A percentile compares a stretch with the other conserved stretches of the same genome.
Evolutionary conservation across 2,113 vertebrate genomes (phyloP).

Genomic region (Tamias sibiricus): DNA sequence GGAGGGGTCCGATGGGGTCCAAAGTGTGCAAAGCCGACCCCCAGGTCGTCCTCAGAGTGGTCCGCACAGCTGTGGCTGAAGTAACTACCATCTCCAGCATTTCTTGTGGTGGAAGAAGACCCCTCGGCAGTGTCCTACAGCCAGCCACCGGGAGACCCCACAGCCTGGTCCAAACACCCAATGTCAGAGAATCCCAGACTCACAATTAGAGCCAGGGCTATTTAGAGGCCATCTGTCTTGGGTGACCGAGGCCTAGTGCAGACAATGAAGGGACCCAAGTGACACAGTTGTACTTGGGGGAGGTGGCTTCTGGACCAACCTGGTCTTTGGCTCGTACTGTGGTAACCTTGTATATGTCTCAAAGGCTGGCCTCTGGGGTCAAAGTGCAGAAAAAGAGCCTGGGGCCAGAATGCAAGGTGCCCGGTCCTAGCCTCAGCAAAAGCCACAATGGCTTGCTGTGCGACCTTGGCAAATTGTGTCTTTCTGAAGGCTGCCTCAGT

Average conservation of each 20-base stretch:
- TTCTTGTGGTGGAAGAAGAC: background rate
- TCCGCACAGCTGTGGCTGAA: background rate
- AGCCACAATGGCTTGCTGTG: background rate
- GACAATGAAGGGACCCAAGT: background rate
- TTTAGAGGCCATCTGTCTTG: background rate
- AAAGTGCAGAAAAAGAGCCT: background rate
- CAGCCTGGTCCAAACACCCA: background rate
- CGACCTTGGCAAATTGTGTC: background rate
- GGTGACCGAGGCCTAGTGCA: background rate
- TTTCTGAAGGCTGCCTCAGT: conserved; percentile 2
- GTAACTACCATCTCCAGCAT: background rate
- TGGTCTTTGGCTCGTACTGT: background rate
- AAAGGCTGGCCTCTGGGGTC: background rate
- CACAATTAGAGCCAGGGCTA: background rate
- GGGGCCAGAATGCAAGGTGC: background rate
- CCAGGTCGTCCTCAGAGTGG: background rate
- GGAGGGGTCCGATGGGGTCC: background rate
- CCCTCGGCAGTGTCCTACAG: background rate
- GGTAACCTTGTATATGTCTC: background rate
- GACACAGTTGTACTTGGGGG: background rate
- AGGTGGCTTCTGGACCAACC: too few species aligned
- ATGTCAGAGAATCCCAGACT: conserved; percentile 7
- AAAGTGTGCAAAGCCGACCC: background rate
- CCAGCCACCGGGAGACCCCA: background rate
- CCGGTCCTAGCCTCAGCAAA: background rate